Base-by-base conservation (phyloP, 2,888 invertebrate species). In the Lepidocyrtinus sp. region DNA sequence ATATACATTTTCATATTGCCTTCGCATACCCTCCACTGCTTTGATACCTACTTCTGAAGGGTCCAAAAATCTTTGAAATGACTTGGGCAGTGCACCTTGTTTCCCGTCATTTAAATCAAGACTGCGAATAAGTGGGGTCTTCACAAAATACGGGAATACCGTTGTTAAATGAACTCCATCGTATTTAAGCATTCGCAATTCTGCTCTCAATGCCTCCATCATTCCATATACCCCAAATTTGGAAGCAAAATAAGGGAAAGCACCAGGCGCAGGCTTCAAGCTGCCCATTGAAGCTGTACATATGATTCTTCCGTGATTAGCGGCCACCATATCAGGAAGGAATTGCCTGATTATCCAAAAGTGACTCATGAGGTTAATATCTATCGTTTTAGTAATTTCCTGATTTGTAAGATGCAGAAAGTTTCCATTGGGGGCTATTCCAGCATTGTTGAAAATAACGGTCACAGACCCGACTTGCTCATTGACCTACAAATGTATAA, bases 401-500 rank as follows among this genome's bases (percentile, higher is more conserved):
- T 78, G 70, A 24, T 82, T 75, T 26, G 26, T 76, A 17, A 76
- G 22, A 7, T 78, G 55, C 5, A 83, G 70, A 36, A 84, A 73
- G 45, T 76, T 77, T 15, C 65, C 75, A 1, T 7, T 22, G 1
- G 69, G 65, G 9, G 73, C 69, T 17, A 84, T 81, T 15, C 84
- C 85, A 3, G 85, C 84, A 75, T 85, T 85, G 79, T 84, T 84
- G 27, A 85, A 81, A 15, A 85, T 55, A 0, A 84, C 81, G n/a
- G 82, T 62, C 1, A 77, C 81, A 19, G 71, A n/a, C 15, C 84
- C 84, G 17, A 81, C 82, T n/a, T 75, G 81, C 2, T 76, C 73
- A 19, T 70, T 72, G 0, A 85, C 80, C 84, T 84, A 21, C 9
- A 36, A 46, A 25, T 19, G 26, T 19, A 61, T 12, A 46, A 19